Percentiles rank a stretch among this genome's conserved stretches.
Conservation (phyloP, 2,113 vertebrate genomes). For the Felis chaus region DNA sequence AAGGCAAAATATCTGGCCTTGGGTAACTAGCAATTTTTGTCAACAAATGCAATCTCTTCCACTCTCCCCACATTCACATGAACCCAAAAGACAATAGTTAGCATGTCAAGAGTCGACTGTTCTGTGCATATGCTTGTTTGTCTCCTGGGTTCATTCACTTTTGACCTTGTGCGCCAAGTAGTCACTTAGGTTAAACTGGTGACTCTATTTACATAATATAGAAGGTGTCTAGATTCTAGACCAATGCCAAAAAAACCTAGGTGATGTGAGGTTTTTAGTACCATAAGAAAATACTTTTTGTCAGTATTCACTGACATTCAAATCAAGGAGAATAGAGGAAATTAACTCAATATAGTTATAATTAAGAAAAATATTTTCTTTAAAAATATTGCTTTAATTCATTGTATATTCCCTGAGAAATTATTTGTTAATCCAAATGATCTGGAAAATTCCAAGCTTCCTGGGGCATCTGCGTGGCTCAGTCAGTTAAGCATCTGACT, state of each 20-base stretch:
- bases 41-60: background rate
- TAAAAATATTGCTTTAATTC: background rate
- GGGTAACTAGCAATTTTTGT: background rate
- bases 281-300: background rate
- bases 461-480: too few relatives aligned
- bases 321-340: slow-evolving; percentile 26
- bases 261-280: background rate
- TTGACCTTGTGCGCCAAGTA: background rate
- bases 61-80: background rate
- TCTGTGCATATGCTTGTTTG: background rate
- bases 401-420: background rate
- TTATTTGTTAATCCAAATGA: background rate
- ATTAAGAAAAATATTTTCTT: slow-evolving; percentile 35
- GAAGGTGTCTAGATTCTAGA: background rate
- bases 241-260: background rate
- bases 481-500: too few relatives aligned
- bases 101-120: background rate
- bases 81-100: background rate
- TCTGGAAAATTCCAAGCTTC: slow-evolving; percentile 18
- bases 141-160: background rate
- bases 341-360: background rate
- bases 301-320: background rate
- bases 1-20: slow-evolving; percentile 41
- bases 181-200: background rate
- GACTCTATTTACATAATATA: background rate